phyloP scores from a whole-genome alignment of 2,888 invertebrate genomes.

The Rhopalosiphum nymphaeae region DNA sequence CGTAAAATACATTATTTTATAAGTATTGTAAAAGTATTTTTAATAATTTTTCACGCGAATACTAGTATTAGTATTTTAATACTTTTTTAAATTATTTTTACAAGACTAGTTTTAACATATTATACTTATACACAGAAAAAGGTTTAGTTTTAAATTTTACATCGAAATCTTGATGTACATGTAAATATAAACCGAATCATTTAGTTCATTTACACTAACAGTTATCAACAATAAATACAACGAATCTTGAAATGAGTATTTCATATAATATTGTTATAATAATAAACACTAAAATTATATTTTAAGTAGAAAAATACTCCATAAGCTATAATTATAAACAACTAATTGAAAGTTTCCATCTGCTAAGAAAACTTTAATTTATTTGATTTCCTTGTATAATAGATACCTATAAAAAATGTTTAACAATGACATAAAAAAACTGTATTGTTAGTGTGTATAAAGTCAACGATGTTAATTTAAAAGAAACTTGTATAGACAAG shows the following conservation, averaged over 20 bases:
- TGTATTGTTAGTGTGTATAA: background rate
- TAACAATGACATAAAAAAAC: background rate
- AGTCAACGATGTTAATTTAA: background rate
- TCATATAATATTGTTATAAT: background rate
- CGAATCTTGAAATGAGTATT: background rate
- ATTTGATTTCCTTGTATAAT: background rate
- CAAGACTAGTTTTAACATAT: too few species aligned
- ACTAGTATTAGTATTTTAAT: too few species aligned
- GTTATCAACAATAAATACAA: background rate
- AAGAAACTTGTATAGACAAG: too few species aligned
- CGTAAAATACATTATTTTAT: too few species aligned
- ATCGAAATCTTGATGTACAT: background rate
- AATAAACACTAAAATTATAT: background rate
- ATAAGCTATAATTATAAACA: background rate
- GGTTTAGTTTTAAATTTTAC: background rate
- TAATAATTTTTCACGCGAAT: too few species aligned
- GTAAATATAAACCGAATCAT: background rate
- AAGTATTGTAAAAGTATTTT: too few species aligned
- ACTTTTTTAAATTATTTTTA: too few species aligned
- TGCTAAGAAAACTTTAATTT: background rate
- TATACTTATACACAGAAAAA: background rate
- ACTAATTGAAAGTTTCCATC: background rate
- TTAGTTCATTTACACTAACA: background rate
- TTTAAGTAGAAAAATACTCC: background rate
- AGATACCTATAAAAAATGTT: background rate